A percentile compares a stretch with the other conserved stretches of the same genome.
Conservation (phyloP, 2,888 invertebrate species). For the Bombylius discolor region DNA sequence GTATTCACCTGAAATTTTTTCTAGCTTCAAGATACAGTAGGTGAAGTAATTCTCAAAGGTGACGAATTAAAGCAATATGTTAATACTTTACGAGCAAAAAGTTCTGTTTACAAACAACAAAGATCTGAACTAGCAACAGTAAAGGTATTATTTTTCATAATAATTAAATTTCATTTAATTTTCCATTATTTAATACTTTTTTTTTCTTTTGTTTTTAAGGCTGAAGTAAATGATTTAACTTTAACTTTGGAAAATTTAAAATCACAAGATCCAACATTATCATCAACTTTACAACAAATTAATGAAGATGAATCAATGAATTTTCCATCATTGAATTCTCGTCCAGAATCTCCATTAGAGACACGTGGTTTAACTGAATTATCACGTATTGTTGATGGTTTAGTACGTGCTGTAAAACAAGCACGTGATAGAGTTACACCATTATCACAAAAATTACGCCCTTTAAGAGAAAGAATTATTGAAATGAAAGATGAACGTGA, state of each 20-base stretch:
- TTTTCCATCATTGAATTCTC: not conserved
- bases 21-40: slow-evolving; percentile 41
- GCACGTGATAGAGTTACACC: slow-evolving; percentile 15
- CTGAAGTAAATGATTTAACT: slow-evolving; percentile 62
- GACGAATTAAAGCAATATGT: slow-evolving; percentile 80
- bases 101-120: slow-evolving; percentile 68
- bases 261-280: slow-evolving; percentile 42
- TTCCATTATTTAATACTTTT: not conserved
- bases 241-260: slow-evolving; percentile 64
- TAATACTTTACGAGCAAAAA: slow-evolving; percentile 64
- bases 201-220: slow-evolving; percentile 27
- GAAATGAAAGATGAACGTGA: slow-evolving; percentile 17
- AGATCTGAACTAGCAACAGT: slow-evolving; percentile 60
- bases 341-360: slow-evolving; percentile 12
- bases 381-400: slow-evolving; percentile 16
- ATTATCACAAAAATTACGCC: slow-evolving; percentile 15
- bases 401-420: slow-evolving; percentile 12
- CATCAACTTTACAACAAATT: slow-evolving; percentile 36
- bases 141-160: slow-evolving; percentile 33
- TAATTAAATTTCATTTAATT: not conserved
- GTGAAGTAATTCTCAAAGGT: slow-evolving; percentile 59
- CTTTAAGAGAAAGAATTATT: slow-evolving; percentile 13
- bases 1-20: not conserved
- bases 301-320: slow-evolving; percentile 10
- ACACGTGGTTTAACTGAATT: slow-evolving; percentile 15